These are phyloP conservation scores for Aldabrachelys gigantea DNA, from an alignment of 2,113 vertebrate species.

Conservation along the genomic window DNA sequence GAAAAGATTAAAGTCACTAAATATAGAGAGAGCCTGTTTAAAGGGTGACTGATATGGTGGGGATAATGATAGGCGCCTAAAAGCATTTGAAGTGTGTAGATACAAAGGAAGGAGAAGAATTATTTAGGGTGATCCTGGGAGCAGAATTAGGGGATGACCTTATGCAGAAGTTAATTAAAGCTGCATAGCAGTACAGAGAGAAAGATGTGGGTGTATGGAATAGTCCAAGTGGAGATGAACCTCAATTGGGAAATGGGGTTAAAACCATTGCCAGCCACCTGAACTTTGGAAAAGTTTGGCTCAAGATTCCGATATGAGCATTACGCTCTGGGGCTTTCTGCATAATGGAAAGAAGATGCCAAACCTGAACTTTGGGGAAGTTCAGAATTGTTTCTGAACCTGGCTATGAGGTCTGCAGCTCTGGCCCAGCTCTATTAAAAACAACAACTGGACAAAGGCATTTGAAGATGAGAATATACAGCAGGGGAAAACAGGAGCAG, in stretches of 20 bases:
- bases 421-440: background rate
- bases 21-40: background rate
- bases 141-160: background rate
- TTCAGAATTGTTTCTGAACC: conserved; percentile 3
- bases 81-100: background rate
- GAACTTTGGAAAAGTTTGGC: background rate
- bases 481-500: background rate
- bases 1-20: background rate
- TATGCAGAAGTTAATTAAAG: background rate
- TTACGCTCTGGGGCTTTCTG: background rate
- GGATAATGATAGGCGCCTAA: background rate
- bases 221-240: background rate
- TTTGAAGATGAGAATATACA: background rate
- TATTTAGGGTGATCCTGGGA: background rate
- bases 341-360: background rate
- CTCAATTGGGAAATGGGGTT: background rate
- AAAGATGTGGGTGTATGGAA: background rate
- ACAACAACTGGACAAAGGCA: background rate
- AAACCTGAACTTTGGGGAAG: background rate
- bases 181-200: background rate
- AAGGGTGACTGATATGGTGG: background rate
- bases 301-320: background rate
- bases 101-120: background rate
- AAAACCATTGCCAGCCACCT: background rate
- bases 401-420: background rate